A percentile compares a stretch with the other conserved stretches of the same genome.
phyloP scores from a whole-genome alignment of 2,113 vertebrate genomes.

The Eubucco bourcierii region DNA sequence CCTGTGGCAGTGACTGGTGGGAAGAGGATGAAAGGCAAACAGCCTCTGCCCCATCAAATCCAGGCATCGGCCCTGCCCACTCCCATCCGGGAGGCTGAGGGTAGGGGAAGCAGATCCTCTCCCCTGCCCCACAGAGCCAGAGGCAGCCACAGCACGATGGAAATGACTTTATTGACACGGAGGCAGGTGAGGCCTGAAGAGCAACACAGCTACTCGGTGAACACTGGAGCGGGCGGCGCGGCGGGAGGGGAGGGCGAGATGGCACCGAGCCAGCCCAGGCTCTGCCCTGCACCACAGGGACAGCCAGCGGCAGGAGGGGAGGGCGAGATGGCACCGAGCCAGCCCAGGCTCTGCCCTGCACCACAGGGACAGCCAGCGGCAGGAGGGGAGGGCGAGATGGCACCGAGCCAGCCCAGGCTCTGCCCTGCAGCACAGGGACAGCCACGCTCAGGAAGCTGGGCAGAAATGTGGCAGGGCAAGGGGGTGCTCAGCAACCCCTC shows the following conservation, averaged over 20 bases:
- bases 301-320: no score
- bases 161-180: conserved; percentile 68
- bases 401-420: neutral
- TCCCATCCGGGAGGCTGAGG: neutral
- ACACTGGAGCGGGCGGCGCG: neutral
- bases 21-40: accelerated
- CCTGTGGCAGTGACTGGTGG: accelerated
- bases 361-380: neutral
- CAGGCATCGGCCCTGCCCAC: neutral
- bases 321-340: neutral
- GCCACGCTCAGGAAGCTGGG: neutral
- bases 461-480: neutral
- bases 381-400: no score
- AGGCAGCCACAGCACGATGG: neutral
- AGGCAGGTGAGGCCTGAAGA: conserved; percentile 40
- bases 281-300: neutral
- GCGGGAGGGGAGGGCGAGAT: neutral
- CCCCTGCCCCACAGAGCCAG: conserved; percentile 29
- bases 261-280: neutral
- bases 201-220: neutral
- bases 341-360: neutral
- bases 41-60: neutral
- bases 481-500: neutral
- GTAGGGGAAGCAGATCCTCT: accelerated
- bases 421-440: neutral